A percentile compares a stretch with the other conserved stretches of the same genome.
These are phyloP conservation scores for Pelmatolapia mariae DNA, from an alignment of 2,113 vertebrate species.

Conservation along the genomic window DNA sequence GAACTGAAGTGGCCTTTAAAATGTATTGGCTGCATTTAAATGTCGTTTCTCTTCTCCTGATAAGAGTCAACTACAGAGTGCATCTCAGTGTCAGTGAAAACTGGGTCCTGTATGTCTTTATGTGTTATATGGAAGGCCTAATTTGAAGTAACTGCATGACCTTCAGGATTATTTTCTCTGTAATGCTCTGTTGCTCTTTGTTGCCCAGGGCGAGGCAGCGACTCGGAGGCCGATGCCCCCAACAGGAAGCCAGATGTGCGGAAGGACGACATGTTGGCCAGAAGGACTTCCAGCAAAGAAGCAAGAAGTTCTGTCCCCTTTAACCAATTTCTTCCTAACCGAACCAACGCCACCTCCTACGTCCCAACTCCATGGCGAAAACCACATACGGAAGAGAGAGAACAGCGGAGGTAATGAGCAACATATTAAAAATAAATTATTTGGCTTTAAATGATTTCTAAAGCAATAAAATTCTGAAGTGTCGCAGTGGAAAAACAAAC, in stretches of 20 bases:
- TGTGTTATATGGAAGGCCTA: neutral
- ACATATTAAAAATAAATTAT: conserved; percentile 53
- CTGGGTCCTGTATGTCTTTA: neutral
- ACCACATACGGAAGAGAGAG: conserved; percentile 83
- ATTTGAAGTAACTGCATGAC: neutral
- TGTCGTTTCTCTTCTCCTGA: neutral
- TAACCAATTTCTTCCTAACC: conserved; percentile 98
- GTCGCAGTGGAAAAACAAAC: neutral
- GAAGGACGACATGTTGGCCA: conserved; percentile 94
- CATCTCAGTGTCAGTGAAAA: neutral
- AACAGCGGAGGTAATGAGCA: conserved; percentile 82
- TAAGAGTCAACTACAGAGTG: neutral
- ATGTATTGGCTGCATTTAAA: neutral
- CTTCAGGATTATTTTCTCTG: neutral
- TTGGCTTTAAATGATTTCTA: neutral
- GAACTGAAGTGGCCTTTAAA: neutral
- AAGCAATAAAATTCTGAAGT: neutral
- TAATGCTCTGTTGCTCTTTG: neutral
- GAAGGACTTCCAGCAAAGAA: conserved; percentile 84
- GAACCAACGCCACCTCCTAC: conserved; percentile 86
- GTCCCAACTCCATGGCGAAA: conserved; percentile 83
- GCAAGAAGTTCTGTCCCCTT: conserved; percentile 87
- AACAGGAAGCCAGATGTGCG: conserved; percentile 90
- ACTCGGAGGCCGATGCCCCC: conserved; percentile 83
- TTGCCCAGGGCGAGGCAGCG: conserved; percentile 83